These are phyloP conservation scores for Phoronis australis DNA, from an alignment of 2,888 invertebrate species.

Conservation along the genomic window DNA sequence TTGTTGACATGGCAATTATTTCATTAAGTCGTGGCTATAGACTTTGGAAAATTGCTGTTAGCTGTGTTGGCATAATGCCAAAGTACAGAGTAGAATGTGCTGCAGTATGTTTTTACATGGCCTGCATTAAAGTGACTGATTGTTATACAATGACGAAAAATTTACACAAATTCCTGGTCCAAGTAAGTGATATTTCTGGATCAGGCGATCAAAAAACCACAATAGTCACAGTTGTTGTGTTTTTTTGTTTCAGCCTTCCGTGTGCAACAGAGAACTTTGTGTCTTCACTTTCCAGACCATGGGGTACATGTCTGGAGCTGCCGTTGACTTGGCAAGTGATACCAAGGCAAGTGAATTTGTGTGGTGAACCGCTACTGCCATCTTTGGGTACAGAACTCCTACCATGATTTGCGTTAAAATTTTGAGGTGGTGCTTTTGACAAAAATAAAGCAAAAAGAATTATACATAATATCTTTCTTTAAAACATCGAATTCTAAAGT, in stretches of 20 bases:
- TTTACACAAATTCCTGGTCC: background rate
- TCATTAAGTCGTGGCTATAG: no score
- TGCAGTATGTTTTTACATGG: no score
- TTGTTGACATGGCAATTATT: no score
- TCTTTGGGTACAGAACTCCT: no score
- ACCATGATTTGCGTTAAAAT: no score
- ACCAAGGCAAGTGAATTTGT: constrained; percentile 24
- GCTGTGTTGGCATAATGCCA: background rate
- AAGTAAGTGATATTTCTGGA: background rate
- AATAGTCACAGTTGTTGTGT: background rate
- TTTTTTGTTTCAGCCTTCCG: constrained; percentile 29
- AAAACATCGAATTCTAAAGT: no score
- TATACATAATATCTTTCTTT: background rate
- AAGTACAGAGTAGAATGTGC: background rate
- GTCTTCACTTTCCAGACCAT: constrained; percentile 45
- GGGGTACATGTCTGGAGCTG: constrained; percentile 43
- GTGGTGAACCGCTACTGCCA: no score
- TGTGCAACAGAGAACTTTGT: constrained; percentile 41
- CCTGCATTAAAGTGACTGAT: no score
- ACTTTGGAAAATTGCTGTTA: no score
- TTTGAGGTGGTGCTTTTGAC: no score
- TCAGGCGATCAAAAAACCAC: background rate
- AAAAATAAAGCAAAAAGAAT: background rate
- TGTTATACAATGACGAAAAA: background rate
- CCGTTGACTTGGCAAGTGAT: constrained; percentile 37